phyloP scores from a whole-genome alignment of 1,140 invertebrate species.

The Bactericera cockerelli region DNA sequence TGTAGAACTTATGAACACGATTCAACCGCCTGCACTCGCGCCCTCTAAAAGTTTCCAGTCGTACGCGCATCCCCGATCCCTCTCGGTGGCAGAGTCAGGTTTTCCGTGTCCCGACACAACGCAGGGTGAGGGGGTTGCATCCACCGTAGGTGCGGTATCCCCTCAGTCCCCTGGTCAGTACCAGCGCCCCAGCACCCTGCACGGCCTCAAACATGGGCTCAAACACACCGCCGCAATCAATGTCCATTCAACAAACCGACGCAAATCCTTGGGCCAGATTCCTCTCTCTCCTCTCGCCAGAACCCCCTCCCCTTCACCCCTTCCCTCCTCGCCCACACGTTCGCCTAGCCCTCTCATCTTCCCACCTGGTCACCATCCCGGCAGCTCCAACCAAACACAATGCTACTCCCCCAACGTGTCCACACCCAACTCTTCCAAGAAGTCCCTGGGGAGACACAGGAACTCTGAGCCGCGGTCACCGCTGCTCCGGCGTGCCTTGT shows the following conservation, averaged over 20 bases:
- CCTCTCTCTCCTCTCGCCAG: constrained; percentile 86
- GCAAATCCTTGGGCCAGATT: constrained; percentile 91
- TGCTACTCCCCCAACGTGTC: constrained; percentile 46
- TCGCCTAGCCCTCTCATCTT: constrained; percentile 72
- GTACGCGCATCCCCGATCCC: constrained; percentile 30
- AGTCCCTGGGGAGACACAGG: constrained; percentile 60
- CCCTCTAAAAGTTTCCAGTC: constrained; percentile 56
- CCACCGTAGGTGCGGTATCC: constrained; percentile 30
- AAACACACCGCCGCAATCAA: constrained; percentile 46
- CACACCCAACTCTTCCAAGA: constrained; percentile 36
- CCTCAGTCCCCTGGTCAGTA: constrained; percentile 39
- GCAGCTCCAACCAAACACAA: constrained; percentile 60
- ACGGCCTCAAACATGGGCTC: constrained; percentile 87
- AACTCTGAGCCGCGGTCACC: constrained; percentile 75
- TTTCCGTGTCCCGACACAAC: constrained; percentile 28
- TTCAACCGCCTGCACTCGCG: constrained; percentile 41
- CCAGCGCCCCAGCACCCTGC: constrained; percentile 79
- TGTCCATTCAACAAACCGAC: constrained; percentile 60
- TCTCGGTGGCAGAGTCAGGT: constrained; percentile 24
- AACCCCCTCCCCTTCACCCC: constrained; percentile 82
- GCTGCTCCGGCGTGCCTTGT: constrained; percentile 65
- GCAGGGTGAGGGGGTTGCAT: constrained; percentile 31
- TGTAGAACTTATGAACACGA: constrained; percentile 47
- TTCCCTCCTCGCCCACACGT: constrained; percentile 64
- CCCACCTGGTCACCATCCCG: constrained; percentile 55